Percentiles rank a stretch among this genome's conserved stretches.
phyloP scores from a whole-genome alignment of 2,888 invertebrate species.

The Troilus luridus region DNA sequence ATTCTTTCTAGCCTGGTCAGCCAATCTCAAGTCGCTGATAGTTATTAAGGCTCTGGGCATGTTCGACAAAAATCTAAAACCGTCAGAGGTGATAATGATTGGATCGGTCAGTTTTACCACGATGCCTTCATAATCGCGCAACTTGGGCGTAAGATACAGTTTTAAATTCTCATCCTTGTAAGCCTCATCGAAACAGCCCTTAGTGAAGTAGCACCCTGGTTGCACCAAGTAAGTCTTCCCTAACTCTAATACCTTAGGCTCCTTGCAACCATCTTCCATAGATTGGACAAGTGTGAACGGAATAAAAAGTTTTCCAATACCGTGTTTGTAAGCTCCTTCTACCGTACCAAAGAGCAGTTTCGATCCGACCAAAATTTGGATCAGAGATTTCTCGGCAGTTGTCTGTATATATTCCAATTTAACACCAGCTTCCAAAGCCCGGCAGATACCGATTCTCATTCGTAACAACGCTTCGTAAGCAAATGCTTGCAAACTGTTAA shows the following conservation, averaged over 20 bases:
- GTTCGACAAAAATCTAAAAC: neutral
- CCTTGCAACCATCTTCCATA: neutral
- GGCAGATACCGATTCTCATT: neutral
- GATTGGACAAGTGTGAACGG: neutral
- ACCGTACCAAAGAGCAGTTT: neutral
- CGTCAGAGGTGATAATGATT: neutral
- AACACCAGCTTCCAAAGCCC: neutral
- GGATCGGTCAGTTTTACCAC: neutral
- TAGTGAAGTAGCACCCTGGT: neutral
- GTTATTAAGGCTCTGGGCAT: neutral
- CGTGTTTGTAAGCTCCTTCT: neutral
- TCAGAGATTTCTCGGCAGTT: neutral
- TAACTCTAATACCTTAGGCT: neutral
- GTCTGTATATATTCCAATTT: neutral
- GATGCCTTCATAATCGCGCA: neutral
- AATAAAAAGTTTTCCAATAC: neutral
- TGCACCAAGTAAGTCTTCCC: neutral
- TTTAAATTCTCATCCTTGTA: neutral
- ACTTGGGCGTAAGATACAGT: neutral
- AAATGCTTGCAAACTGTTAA: neutral
- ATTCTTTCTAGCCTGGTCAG: neutral
- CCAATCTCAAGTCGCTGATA: neutral
- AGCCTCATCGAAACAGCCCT: neutral
- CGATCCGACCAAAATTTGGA: neutral
- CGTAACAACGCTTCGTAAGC: neutral